phyloP scores from a whole-genome alignment of 1,140 invertebrate species.

The Drosophila sp. region DNA sequence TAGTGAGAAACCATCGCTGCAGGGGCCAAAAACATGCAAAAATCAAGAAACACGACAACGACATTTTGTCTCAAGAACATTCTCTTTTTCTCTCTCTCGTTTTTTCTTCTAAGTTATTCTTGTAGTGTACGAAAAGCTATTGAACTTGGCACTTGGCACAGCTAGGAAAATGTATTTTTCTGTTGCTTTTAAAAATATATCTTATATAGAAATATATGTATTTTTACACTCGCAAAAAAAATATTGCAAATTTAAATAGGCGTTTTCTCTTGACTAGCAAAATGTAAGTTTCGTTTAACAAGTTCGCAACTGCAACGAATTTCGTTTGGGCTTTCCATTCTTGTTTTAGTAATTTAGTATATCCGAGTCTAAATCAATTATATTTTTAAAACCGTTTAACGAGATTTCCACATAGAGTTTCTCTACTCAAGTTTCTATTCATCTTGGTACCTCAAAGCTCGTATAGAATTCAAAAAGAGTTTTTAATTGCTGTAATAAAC shows the following conservation, averaged over 20 bases:
- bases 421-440: too few species aligned
- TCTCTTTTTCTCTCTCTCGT: not conserved
- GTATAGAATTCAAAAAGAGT: too few species aligned
- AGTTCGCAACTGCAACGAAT: too few species aligned
- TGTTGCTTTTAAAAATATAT: conserved; percentile 5
- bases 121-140: conserved; percentile 60
- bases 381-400: too few species aligned
- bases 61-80: conserved; percentile 59
- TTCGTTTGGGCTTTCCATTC: conserved; percentile 39
- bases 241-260: not conserved
- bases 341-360: not conserved
- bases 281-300: too few species aligned
- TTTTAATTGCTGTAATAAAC: too few species aligned
- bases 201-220: not conserved
- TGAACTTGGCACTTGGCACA: conserved; percentile 75
- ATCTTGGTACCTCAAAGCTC: too few species aligned
- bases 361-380: too few species aligned
- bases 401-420: too few species aligned
- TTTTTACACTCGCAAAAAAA: not conserved
- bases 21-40: conserved; percentile 60
- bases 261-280: not conserved
- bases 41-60: conserved; percentile 22
- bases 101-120: conserved; percentile 17
- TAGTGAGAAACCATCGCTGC: conserved; percentile 45
- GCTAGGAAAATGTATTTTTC: conserved; percentile 3